Base-by-base conservation (phyloP, 2,113 vertebrate species). In the Cavia porcellus region DNA sequence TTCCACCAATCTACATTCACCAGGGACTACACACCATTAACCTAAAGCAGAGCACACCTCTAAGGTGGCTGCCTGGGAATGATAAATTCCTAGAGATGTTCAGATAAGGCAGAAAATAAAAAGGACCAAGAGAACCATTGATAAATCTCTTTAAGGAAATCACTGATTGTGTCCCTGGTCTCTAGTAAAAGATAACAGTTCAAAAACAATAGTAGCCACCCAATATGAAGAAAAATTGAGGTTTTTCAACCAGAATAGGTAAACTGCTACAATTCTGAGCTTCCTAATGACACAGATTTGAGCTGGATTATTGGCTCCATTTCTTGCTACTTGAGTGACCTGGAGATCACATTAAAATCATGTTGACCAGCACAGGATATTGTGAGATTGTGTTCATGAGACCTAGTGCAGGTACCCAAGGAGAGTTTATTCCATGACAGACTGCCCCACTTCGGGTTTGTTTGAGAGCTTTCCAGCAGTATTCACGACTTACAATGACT, bases 91-190 rank as follows among this genome's bases (percentile, higher is more conserved):
- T 52, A 94, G 25, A 64, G 45, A 95, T 89, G 42, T 47, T 64
- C 55, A 89, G 50, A 68, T 80, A 93, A 89, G 72, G 75, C 47
- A 83, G 75, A 88, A 94, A 90, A 96, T 20, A 45, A 96, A 94
- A 92, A 57, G 12, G 47, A 83, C 12, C 62, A 96, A 94, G 90
- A 50, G 12, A 66, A 80, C 12, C 74, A 25, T 68, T 88, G 93
- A 80, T 32, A 92, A 50, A 92, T 55, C 42, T 95, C 84, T 87
- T 94, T 86, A 89, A 88, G 82, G 61, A 97, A 96, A 96, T 90
- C 77, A 92, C 61, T 87, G 80, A 32, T 85, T 10, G 22, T 55
- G 22, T 74, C 86, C 85, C 17, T 92, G 8, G 7, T 83, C 77
- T 89, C 89, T 28, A 42, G 42, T 77, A 96, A 87, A 86, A 92